Conservation (phyloP, 2,888 invertebrate genomes). For the Tineola bisselliella region DNA sequence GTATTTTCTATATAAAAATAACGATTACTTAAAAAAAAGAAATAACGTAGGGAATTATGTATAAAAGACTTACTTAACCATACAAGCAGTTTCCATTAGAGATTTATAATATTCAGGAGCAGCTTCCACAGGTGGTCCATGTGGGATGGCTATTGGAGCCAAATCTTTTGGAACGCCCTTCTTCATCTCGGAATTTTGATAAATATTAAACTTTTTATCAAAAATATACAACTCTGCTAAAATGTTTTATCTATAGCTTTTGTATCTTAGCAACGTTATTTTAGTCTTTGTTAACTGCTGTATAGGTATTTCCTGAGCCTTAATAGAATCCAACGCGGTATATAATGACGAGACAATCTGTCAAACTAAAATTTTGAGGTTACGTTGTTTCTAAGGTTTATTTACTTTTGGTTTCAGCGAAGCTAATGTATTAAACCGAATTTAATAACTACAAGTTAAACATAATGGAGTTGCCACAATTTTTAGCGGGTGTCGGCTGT, state of each 20-base stretch:
- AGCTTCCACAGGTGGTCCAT: slow-evolving; percentile 58
- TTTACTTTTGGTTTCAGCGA: too few species aligned
- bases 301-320: not conserved
- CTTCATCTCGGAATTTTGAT: slow-evolving; percentile 18
- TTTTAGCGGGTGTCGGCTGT: slow-evolving; percentile 52
- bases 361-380: not conserved
- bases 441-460: not conserved
- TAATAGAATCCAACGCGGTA: not conserved
- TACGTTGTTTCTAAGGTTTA: not conserved
- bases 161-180: slow-evolving; percentile 36
- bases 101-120: slow-evolving; percentile 65
- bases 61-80: slow-evolving; percentile 52
- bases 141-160: slow-evolving; percentile 59
- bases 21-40: too few species aligned
- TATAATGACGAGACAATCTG: not conserved
- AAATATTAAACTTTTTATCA: not conserved
- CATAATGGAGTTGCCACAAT: slow-evolving; percentile 45
- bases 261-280: slow-evolving; percentile 20
- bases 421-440: too few species aligned
- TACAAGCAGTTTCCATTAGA: slow-evolving; percentile 50
- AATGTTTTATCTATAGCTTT: slow-evolving; percentile 11
- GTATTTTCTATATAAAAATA: slow-evolving; percentile 50
- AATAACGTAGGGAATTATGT: not conserved
- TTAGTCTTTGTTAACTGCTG: not conserved
- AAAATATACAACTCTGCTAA: not conserved